Evolutionary conservation across 2,113 vertebrate genomes (phyloP).

Genomic region (Tragulus kanchil): DNA sequence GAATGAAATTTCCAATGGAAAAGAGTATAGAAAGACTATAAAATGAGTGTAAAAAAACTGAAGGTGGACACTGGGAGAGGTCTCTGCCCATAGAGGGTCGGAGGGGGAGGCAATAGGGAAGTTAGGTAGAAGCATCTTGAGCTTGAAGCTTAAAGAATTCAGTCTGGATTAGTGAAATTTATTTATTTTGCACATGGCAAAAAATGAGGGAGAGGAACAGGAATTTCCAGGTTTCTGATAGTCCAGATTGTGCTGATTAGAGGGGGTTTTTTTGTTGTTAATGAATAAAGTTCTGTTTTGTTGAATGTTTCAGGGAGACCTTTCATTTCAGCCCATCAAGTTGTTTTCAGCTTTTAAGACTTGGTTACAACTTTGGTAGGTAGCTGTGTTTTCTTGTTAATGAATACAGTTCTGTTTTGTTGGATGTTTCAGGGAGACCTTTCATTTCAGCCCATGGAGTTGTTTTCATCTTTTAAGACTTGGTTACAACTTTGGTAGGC

Average conservation of each 20-base stretch:
- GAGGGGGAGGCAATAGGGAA: background rate
- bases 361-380: background rate
- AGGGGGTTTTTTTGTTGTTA: background rate
- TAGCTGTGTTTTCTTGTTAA: background rate
- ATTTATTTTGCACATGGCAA: background rate
- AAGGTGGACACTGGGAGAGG: background rate
- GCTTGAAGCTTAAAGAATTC: background rate
- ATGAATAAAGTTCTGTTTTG: background rate
- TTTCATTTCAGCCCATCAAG: background rate
- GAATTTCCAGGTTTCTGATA: background rate
- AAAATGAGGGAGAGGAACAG: background rate
- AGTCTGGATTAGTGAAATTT: background rate
- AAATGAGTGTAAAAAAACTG: background rate
- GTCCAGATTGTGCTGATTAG: background rate
- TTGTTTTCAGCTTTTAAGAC: slow-evolving; percentile 44
- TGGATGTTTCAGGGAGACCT: background rate
- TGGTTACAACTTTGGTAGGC: background rate
- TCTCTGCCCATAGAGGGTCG: background rate
- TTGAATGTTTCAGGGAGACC: background rate
- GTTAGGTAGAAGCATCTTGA: background rate
- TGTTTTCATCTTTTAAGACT: slow-evolving; percentile 42
- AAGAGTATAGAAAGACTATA: background rate
- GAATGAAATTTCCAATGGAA: background rate
- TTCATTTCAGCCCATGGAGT: background rate
- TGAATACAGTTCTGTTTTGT: background rate